Conservation (phyloP, 2,888 invertebrate species). For the Bugula neritina region DNA sequence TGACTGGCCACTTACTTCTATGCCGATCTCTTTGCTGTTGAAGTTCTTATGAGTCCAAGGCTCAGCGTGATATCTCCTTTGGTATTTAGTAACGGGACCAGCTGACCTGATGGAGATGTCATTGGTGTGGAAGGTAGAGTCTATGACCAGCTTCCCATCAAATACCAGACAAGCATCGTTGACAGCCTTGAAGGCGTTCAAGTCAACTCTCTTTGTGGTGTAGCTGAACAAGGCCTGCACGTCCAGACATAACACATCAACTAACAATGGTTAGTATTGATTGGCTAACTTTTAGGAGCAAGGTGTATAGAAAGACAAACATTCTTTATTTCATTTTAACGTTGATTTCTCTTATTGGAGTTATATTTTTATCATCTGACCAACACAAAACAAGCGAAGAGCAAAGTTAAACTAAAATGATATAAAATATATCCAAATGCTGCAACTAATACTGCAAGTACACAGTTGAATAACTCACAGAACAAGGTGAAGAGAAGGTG, state of each 20-base stretch:
- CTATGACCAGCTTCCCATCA: conserved; percentile 53
- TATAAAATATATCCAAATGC: too few relatives aligned
- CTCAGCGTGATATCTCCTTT: conserved; percentile 51
- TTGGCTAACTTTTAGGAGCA: too few relatives aligned
- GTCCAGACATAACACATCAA: too few relatives aligned
- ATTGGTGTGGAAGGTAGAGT: conserved; percentile 53
- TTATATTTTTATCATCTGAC: too few relatives aligned
- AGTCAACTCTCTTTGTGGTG: conserved; percentile 46
- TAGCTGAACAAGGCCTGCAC: conserved; percentile 48
- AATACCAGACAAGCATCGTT: conserved; percentile 54
- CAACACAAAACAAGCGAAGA: too few relatives aligned
- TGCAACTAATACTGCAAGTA: too few relatives aligned
- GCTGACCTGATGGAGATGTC: conserved; percentile 51
- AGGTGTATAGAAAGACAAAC: too few relatives aligned
- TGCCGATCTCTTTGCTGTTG: conserved; percentile 53
- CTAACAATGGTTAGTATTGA: too few relatives aligned
- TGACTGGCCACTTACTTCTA: conserved; percentile 35
- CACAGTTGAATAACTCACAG: background rate
- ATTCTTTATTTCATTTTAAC: too few relatives aligned
- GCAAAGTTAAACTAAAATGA: too few relatives aligned
- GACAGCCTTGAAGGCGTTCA: conserved; percentile 47
- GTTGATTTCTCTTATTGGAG: too few relatives aligned
- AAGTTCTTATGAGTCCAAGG: conserved; percentile 51
- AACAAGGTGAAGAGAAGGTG: conserved; percentile 2
- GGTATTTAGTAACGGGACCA: conserved; percentile 52